Conservation (phyloP, 1,140 invertebrate species). For the Anastrepha obliqua region DNA sequence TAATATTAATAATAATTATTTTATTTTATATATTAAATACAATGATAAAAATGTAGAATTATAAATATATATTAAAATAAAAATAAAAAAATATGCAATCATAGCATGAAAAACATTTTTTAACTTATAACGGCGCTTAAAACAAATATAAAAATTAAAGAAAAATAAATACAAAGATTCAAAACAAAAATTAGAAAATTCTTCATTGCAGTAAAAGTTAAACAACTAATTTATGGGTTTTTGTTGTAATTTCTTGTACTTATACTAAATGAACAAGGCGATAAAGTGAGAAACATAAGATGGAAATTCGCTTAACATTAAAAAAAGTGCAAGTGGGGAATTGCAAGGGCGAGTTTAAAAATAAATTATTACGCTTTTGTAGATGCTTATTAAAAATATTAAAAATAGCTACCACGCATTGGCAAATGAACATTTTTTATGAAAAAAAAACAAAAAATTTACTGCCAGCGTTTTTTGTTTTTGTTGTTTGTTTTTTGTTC, state of each 20-base stretch:
- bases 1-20: slow-evolving; percentile 7
- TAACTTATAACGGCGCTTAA: too few relatives aligned
- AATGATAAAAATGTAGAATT: background rate
- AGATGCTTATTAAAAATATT: background rate
- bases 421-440: slow-evolving; percentile 25
- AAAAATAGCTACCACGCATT: slow-evolving; percentile 39
- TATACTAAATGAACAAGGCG: too few relatives aligned
- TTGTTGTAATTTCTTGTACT: too few relatives aligned
- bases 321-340: background rate
- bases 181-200: background rate
- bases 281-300: too few relatives aligned
- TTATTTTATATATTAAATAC: background rate
- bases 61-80: background rate
- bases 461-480: background rate
- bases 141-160: too few relatives aligned
- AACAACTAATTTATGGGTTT: too few relatives aligned
- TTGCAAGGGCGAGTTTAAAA: background rate
- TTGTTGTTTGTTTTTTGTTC: background rate
- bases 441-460: background rate
- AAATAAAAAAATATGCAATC: background rate
- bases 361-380: slow-evolving; percentile 17
- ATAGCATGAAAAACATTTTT: too few relatives aligned
- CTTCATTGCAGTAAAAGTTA: too few relatives aligned
- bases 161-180: background rate
- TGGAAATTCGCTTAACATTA: background rate